Conservation (phyloP, 2,113 vertebrate genomes). For the Semnopithecus entellus region DNA sequence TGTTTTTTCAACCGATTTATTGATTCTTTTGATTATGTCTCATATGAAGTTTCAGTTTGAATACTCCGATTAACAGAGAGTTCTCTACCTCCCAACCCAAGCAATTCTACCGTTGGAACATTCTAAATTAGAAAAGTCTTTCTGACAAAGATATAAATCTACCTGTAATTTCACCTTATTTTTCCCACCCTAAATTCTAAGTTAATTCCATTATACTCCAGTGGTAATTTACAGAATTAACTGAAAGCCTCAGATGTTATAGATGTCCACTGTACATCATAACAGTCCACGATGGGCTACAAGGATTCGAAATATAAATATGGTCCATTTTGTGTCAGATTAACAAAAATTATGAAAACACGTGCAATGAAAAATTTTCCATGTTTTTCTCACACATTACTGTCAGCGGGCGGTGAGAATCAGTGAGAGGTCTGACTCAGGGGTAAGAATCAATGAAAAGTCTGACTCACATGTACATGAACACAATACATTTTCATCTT, state of each 20-base stretch:
- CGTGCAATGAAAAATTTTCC: not conserved
- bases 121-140: not conserved
- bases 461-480: fast-evolving
- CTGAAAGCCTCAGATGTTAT: not conserved
- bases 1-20: not conserved
- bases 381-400: not conserved
- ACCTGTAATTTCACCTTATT: not conserved
- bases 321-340: not conserved
- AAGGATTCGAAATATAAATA: not conserved
- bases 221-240: not conserved
- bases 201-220: not conserved
- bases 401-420: not conserved
- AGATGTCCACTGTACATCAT: not conserved
- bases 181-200: not conserved
- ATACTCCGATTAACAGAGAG: not conserved
- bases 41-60: not conserved
- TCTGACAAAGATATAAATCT: not conserved
- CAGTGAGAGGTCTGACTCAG: not conserved
- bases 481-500: not conserved
- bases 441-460: not conserved
- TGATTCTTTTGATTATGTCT: not conserved
- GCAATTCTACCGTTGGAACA: not conserved
- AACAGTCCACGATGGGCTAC: not conserved
- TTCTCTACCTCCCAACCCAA: not conserved
- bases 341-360: not conserved